Percentiles rank a stretch among this genome's conserved stretches.
Evolutionary conservation across 2,888 invertebrate genomes (phyloP).

Genomic region (Xanthia icteritia): DNA sequence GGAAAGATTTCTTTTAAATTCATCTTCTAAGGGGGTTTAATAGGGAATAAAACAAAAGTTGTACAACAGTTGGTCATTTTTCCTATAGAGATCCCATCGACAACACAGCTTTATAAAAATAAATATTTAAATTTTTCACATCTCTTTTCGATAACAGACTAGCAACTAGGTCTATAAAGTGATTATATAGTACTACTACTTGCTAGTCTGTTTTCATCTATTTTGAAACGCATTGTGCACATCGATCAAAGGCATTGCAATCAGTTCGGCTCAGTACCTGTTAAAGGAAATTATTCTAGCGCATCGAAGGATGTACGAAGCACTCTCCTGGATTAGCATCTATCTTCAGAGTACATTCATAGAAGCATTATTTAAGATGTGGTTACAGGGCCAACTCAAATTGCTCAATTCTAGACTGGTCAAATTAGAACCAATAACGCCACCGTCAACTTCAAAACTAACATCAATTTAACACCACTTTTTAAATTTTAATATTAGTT

Average conservation of each 20-base stretch:
- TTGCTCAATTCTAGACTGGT: not conserved
- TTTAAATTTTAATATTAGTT: not conserved
- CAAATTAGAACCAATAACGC: no score
- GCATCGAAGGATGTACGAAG: conserved; percentile 11
- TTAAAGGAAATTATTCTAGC: conserved; percentile 17
- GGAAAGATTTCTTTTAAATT: no score
- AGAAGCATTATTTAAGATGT: conserved; percentile 4
- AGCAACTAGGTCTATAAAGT: not conserved
- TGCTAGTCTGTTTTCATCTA: not conserved
- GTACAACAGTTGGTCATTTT: not conserved
- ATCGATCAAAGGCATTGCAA: conserved; percentile 31
- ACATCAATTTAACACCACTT: not conserved
- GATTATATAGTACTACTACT: no score
- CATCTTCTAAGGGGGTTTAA: not conserved
- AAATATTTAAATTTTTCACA: not conserved
- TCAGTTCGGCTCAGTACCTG: not conserved
- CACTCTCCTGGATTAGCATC: conserved; percentile 17
- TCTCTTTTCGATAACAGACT: not conserved
- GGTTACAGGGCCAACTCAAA: not conserved
- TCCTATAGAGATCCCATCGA: not conserved
- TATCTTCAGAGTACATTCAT: conserved; percentile 8
- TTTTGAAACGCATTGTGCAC: not conserved
- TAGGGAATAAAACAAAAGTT: not conserved
- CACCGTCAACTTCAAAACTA: not conserved
- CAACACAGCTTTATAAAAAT: not conserved